Evolutionary conservation across 2,888 invertebrate genomes (phyloP), one percentile per base, ranked within the genome.

Genomic region (Margaritifera margaritifera): DNA sequence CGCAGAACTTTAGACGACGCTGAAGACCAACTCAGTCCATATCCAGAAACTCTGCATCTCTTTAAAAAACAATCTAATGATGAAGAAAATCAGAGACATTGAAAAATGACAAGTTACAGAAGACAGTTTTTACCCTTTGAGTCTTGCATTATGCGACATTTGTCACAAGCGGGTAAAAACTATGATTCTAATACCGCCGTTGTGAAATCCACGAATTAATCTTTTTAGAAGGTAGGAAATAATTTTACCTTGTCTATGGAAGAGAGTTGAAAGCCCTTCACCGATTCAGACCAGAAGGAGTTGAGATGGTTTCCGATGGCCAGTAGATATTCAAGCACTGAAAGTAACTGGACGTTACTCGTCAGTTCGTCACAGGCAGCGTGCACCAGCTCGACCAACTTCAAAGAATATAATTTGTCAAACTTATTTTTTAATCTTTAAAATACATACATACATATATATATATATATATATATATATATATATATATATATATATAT

Each of bases 221-320:
- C 31, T 56, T 42, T 61, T 52, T 4, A 25, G 22, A 54, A 25
- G 54, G 15, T 18, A n/a, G 20, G 20, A 52, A 62, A 62, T 15
- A 56, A 18, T 6, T 58, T 25, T 68, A 83, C 83, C 77, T 83
- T 82, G n/a, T 83, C 81, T 20, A 83, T 63, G n/a, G 81, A 82
- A 4, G 81, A 75, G 15, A 83, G 58, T 66, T 82, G 80, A 69
- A 83, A 83, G 0, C 83, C 83, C 20, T 62, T 64, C 15, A 75
- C 72, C 42, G 71, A 72, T 20, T 77, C 69, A 2, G 75, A 69
- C 77, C 80, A 78, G 68, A 75, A 73, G 52, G 79, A 66, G 74
- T 82, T 83, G 60, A 85, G 75, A 69, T 80, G 72, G 75, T 85
- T 85, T 19, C 85, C 85, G 19, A 85, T 79, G 50, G 80, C 73